These are phyloP conservation scores for Patagioenas fasciata DNA, from an alignment of 2,113 vertebrate species.

Conservation along the genomic window DNA sequence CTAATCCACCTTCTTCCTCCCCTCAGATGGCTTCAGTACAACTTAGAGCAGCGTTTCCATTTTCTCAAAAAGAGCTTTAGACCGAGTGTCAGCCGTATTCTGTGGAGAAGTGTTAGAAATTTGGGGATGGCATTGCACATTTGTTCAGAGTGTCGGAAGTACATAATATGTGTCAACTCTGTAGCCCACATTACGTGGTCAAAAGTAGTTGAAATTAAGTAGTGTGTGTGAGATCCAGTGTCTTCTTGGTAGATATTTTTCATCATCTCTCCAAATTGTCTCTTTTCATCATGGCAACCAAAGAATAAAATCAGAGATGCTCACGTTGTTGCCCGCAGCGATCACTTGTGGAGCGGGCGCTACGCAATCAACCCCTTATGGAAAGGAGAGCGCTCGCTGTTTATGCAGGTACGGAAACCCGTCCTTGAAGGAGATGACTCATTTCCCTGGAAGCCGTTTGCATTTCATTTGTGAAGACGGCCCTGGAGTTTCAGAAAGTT, in stretches of 20 bases:
- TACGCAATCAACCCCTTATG: neutral
- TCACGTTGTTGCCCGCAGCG: neutral
- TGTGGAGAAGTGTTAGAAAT: neutral
- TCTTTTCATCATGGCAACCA: neutral
- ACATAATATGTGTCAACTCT: neutral
- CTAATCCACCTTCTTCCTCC: neutral
- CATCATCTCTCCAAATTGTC: neutral
- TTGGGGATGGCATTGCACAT: neutral
- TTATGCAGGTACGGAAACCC: neutral
- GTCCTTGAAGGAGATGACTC: neutral
- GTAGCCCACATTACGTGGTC: neutral
- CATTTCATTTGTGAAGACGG: neutral
- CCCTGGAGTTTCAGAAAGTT: neutral
- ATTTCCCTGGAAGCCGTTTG: neutral
- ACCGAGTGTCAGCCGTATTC: neutral
- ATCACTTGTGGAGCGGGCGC: neutral
- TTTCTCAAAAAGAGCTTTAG: neutral
- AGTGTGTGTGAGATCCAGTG: neutral
- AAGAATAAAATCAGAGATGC: neutral
- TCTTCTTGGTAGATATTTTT: neutral
- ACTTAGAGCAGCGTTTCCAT: neutral
- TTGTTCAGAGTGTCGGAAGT: neutral
- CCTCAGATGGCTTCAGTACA: neutral
- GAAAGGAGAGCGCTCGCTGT: neutral
- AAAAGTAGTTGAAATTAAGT: neutral